Base-by-base conservation (phyloP, 2,797 vertebrate species). In the Margarornis squamiger region DNA sequence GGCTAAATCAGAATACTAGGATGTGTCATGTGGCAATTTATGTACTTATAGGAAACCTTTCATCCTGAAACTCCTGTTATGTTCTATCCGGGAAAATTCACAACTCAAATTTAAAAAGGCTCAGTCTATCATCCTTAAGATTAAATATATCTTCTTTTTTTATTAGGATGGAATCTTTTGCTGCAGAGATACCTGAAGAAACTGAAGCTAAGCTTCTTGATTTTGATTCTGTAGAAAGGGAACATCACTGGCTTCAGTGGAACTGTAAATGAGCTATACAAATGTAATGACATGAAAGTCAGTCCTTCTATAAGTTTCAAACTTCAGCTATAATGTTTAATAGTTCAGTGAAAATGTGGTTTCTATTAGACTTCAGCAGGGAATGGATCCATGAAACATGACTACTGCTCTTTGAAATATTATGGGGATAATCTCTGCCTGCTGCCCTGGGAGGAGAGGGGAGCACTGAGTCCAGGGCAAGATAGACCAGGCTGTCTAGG, bases 391-490 rank as follows among this genome's bases (percentile, higher is more conserved):
- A 16, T 63, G 51, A 93, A 76, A 23, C 1, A 3, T 14, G 11
- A 4, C 67, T 54, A 32, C 24, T 52, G 24, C 10, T 63, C 4
- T 49, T 49, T 75, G 51, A 72, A 72, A 38, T 36, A 22, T 3
- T 48, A 14, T 14, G 8, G 12, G 6, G 2, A 7, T 27, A 12
- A 30, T 7, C 27, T 82, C 19, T 77, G 14, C 52, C 39, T 63
- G 36, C 24, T 84, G 36, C 14, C 14, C 11, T 32, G 38, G 29
- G 30, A 71, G 2, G 6, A 68, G 5, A 2, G 7, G 18, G 39
- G 4, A 58, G 17, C 2, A 4, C 10, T 0, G 2, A 49, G 5
- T 23, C 29, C 22, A 15, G 8, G 45, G 21, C 22, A 34, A 23
- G 52, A 29, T 1, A 26, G 11, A 7, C 9, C 54, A 58, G n/a